Base-by-base conservation (phyloP, 2,797 vertebrate species). In the Perdix hodgsoniae region DNA sequence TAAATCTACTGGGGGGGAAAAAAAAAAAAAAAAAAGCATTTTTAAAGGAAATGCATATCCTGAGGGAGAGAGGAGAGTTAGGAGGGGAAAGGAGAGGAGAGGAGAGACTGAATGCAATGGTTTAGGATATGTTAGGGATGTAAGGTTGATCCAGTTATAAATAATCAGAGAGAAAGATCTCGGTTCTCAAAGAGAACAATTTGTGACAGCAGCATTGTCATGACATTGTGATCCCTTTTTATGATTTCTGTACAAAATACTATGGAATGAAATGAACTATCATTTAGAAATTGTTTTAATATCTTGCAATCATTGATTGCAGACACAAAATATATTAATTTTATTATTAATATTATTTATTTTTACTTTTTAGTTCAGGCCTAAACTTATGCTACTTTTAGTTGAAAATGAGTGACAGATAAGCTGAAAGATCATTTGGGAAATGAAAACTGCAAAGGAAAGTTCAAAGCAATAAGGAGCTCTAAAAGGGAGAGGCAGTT, bases 391-490 rank as follows among this genome's bases (percentile, higher is more conserved):
- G 9, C 67, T 80, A 57, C 44, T 90, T 83, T 72, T 29, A 49
- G 35, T 63, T 66, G 86, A 79, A 92, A 96, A 91, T 60, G 76
- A 84, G n/a, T 82, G 40, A 84, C 37, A 10, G 42, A 83, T 87
- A 86, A 90, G 19, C 23, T 72, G 65, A 94, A 93, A 88, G 90
- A 91, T 45, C 19, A 39, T 87, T 93, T 3, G 0, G 69, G 57
- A 96, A 93, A 95, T 63, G 56, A 80, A 93, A 92, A 90, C 14
- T 44, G n/a, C 16, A 70, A 86, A 83, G 63, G 60, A 88, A 91
- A 88, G 5, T 40, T 73, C 29, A 67, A 91, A 73, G 40, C 19
- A 80, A 83, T 83, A 73, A 61, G 87, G 57, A 40, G 6, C 24
- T 75, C 64, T 92, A 52, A 83, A 74, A 84, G n/a, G 23, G 14